phyloP scores from a whole-genome alignment of 2,888 invertebrate genomes.

The Torymus tubicola region DNA sequence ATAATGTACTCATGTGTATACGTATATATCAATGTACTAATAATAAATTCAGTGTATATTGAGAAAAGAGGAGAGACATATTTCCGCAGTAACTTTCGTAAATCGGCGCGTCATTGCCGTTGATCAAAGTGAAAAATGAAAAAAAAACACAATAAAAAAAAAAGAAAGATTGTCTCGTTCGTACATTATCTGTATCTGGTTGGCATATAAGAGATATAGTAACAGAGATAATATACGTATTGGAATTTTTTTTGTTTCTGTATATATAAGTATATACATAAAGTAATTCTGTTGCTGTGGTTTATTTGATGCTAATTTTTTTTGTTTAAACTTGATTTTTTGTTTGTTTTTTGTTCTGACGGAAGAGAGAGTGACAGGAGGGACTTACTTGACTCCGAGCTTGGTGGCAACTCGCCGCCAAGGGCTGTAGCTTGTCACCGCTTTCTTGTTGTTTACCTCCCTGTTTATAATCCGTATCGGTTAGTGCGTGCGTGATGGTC shows the following conservation, averaged over 20 bases:
- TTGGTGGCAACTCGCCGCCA: constrained; percentile 96
- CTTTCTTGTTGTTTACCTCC: constrained; percentile 82
- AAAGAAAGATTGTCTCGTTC: too few species aligned
- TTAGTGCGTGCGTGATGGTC: not conserved
- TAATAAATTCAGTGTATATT: not conserved
- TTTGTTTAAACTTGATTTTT: not conserved
- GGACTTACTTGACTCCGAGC: constrained; percentile 96
- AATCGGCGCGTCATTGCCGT: too few species aligned
- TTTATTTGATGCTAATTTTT: constrained; percentile 31
- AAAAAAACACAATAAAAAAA: too few species aligned
- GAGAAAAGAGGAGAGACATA: constrained; percentile 48
- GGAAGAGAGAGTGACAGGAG: constrained; percentile 76
- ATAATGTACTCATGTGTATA: constrained; percentile 3
- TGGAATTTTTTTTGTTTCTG: too few species aligned
- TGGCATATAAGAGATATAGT: too few species aligned
- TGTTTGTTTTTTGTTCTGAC: constrained; percentile 31
- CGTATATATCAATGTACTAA: constrained; percentile 37
- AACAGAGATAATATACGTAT: too few species aligned
- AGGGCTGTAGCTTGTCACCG: constrained; percentile 89
- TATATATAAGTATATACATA: too few species aligned
- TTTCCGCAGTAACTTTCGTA: not conserved
- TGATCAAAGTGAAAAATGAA: too few species aligned
- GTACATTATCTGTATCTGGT: too few species aligned
- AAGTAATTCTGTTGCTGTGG: not conserved
- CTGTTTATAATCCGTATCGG: constrained; percentile 59